These are phyloP conservation scores for Eidolon helvum DNA, from an alignment of 2,113 vertebrate species.

Conservation along the genomic window DNA sequence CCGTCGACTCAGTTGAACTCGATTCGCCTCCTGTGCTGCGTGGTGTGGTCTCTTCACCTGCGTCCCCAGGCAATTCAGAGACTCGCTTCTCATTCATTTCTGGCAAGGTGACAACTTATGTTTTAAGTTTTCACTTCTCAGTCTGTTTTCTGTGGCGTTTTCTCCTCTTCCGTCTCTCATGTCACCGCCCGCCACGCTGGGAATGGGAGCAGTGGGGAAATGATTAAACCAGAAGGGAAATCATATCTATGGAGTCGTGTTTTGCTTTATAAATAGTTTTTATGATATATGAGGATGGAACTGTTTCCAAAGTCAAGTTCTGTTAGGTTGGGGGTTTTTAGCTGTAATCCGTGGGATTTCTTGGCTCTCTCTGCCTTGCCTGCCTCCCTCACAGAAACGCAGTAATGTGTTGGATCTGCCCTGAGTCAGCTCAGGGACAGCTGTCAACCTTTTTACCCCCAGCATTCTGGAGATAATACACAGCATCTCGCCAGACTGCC, in stretches of 20 bases:
- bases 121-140: background rate
- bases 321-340: background rate
- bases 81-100: background rate
- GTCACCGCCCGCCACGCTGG: background rate
- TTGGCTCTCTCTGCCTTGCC: background rate
- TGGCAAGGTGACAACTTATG: background rate
- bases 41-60: background rate
- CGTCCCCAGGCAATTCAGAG: background rate
- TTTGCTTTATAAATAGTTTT: constrained; percentile 18
- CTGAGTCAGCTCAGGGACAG: background rate
- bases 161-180: background rate
- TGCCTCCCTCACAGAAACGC: background rate
- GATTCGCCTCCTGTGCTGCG: accelerated
- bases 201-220: background rate
- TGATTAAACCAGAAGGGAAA: background rate
- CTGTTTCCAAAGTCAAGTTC: background rate
- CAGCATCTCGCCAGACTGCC: background rate
- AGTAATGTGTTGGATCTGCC: background rate
- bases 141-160: background rate
- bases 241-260: background rate
- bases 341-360: background rate
- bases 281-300: background rate
- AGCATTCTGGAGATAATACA: background rate
- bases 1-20: accelerated
- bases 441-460: background rate